Percentiles rank a stretch among this genome's conserved stretches.
Conservation (phyloP, 2,888 invertebrate genomes). For the Drosophila fulvimacula region DNA sequence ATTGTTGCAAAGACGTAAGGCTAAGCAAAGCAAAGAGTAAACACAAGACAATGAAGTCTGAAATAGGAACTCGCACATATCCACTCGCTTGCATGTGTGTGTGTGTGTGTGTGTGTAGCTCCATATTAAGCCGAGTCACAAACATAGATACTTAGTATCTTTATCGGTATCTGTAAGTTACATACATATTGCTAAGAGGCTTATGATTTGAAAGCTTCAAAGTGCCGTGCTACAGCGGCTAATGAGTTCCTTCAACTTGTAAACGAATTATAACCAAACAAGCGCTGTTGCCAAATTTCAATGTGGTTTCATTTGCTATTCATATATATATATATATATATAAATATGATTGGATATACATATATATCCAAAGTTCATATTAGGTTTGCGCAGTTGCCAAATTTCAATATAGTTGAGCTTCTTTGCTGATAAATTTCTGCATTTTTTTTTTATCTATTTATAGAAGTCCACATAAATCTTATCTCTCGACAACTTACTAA, state of each 20-base stretch:
- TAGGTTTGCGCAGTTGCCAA: too few relatives aligned
- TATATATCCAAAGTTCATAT: too few relatives aligned
- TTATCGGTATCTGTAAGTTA: conserved; percentile 39
- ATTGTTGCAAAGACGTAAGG: conserved; percentile 46
- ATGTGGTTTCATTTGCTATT: background rate
- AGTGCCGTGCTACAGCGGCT: conserved; percentile 40
- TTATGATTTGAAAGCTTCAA: conserved; percentile 61
- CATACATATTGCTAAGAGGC: conserved; percentile 67
- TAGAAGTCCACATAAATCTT: too few relatives aligned
- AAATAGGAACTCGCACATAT: conserved; percentile 63
- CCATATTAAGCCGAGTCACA: conserved; percentile 48
- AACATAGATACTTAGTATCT: conserved; percentile 32
- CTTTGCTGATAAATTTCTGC: too few relatives aligned
- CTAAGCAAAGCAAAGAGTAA: conserved; percentile 64
- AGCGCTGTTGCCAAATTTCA: conserved; percentile 14
- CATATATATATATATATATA: background rate
- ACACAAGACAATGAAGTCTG: conserved; percentile 68
- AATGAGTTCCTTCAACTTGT: conserved; percentile 66
- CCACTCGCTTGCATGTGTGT: conserved; percentile 23
- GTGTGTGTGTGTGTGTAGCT: conserved; percentile 30
- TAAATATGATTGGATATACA: too few relatives aligned
- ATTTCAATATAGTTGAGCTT: too few relatives aligned
- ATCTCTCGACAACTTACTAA: background rate
- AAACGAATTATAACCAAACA: conserved; percentile 8
- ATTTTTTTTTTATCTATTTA: too few relatives aligned